Base-by-base conservation (phyloP, 2,113 vertebrate genomes). In the Gopherus flavomarginatus region DNA sequence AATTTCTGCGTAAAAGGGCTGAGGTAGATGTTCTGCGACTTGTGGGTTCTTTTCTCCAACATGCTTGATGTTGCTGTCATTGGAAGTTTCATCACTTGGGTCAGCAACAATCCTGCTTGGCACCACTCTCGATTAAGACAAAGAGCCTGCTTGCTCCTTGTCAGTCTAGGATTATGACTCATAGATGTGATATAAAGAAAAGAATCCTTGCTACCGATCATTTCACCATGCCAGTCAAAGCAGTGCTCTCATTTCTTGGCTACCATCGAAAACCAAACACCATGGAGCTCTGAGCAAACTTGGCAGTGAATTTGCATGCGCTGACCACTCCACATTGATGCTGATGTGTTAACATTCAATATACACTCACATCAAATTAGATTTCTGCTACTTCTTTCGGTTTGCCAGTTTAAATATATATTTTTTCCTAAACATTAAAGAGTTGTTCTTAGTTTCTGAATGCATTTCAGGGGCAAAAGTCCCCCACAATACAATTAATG, bases 11-110 rank as follows among this genome's bases (percentile, higher is more conserved):
- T 94, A 82, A 93, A 93, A 92, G 44, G 42, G 65, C 56, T 95
- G 62, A 95, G 88, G 52, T 93, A 88, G 85, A 88, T 91, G 95
- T 92, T 81, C 72, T 94, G 31, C 82, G 78, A 92, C 53, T 95
- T 42, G 29, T 83, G n/a, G 92, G 62, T 83, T 92, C 59, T 65
- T 65, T 65, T 65, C 62, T 69, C 35, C 16, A 69, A 69, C 62
- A 69, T 69, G 35, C 4, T n/a, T 69, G 62, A 69, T 69, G 31
- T 69, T n/a, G 62, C 16, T 69, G 4, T 69, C 35, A 16, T 16
- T 35, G 62, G 17, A n/a, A 19, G 8, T 69, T n/a, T 69, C 62
- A n/a, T 69, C 16, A 69, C 35, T 69, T 69, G 31, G 27, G 27
- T 62, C 57, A 62, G 7, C 31, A 69, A 69, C 31, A 69, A n/a